Evolutionary conservation across 2,888 invertebrate genomes (phyloP), one percentile per base, ranked within the genome.

Genomic region (Pinctada fucata): DNA sequence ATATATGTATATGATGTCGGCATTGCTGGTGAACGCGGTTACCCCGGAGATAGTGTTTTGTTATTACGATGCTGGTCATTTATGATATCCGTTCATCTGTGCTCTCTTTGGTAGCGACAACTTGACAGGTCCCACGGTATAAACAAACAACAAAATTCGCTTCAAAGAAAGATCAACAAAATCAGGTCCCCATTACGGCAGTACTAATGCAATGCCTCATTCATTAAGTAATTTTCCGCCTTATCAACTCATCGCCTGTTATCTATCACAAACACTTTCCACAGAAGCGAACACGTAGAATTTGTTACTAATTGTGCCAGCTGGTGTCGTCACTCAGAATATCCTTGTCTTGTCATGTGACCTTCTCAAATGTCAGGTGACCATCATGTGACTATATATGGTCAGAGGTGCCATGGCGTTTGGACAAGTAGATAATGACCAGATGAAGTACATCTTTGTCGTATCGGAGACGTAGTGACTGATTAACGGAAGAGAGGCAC

Each of bases 301-400:
- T 16, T 66, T 49, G 65, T 74, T 31, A 16, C 74, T 74, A 74
- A 74, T 74, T 74, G 74, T 65, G 49, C 74, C 74, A 74, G 74
- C 74, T 74, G 58, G 74, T 74, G 74, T 74, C 74, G 63, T 74
- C 74, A 74, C 74, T 58, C 58, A 74, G 50, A 72, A 51, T 31
- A 50, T 6, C 68, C 10, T 10, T 8, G 47, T 16, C 48, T 50
- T 74, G 74, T 74, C 74, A 74, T 74, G 74, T 74, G 74, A 74
- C 66, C 66, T 66, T 58, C 13, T 48, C 16, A 49, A 51, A 66
- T 74, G 74, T 74, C 74, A 74, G 58, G 63, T 74, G 74, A 74
- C 74, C 74, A 74, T 50, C 74, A 74, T 50, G 66, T 74, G 74
- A 74, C 74, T 66, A 74, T 66, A 74, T 74, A 74, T 74, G 74